phyloP scores from a whole-genome alignment of 2,113 vertebrate species.

The Odocoileus virginianus region DNA sequence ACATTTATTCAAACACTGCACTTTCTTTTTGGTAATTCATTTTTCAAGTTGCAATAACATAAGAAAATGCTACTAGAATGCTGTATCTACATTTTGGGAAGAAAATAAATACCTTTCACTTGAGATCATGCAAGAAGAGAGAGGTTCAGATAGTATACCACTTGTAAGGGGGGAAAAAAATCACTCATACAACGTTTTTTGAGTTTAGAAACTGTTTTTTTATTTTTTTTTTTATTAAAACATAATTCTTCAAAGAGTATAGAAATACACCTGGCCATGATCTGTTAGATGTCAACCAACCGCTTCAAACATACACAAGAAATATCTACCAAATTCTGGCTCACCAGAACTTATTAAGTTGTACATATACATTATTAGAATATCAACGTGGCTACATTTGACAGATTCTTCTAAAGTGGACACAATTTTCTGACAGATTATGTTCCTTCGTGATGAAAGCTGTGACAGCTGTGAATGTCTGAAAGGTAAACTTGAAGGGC shows the following conservation, averaged over 20 bases:
- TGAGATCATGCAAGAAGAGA: not conserved
- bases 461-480: not conserved
- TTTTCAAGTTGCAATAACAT: conserved; percentile 18
- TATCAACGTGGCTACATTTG: conserved; percentile 37
- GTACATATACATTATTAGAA: not conserved
- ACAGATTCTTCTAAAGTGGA: conserved; percentile 49
- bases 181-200: not conserved
- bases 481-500: not conserved
- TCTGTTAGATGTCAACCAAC: conserved; percentile 51
- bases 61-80: not conserved
- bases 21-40: not conserved
- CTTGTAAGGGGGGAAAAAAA: not conserved
- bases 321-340: conserved; percentile 55
- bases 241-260: conserved; percentile 66
- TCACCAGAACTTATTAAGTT: conserved; percentile 47
- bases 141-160: not conserved
- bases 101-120: not conserved
- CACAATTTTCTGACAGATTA: conserved; percentile 52
- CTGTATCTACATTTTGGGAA: not conserved
- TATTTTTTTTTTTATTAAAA: conserved; percentile 78
- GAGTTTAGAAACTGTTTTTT: conserved; percentile 53
- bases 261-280: conserved; percentile 70
- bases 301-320: conserved; percentile 51
- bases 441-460: conserved; percentile 62
- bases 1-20: not conserved